These are phyloP conservation scores for Ferrisia virgata DNA, from an alignment of 2,888 invertebrate species.

Conservation along the genomic window DNA sequence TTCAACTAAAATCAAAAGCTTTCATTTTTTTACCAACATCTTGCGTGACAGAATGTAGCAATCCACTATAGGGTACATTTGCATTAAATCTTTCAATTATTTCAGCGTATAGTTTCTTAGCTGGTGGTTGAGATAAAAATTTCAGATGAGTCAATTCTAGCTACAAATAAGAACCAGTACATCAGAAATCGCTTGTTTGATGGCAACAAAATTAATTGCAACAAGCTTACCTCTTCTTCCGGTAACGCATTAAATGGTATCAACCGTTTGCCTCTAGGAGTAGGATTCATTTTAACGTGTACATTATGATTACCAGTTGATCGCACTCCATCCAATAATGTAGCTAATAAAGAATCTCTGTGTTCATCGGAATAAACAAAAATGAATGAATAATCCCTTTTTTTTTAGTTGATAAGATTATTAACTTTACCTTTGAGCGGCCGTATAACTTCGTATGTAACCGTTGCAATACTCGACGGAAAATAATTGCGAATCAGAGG, in stretches of 20 bases:
- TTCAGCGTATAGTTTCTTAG: conserved; percentile 67
- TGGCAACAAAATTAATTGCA: not conserved
- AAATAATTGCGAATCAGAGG: conserved; percentile 89
- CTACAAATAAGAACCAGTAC: conserved; percentile 48
- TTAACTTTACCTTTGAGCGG: conserved; percentile 76
- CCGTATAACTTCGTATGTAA: conserved; percentile 79
- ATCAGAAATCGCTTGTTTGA: not conserved
- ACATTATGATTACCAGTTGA: conserved; percentile 96
- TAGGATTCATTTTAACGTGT: conserved; percentile 82
- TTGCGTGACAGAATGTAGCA: conserved; percentile 91
- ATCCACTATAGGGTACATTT: conserved; percentile 95
- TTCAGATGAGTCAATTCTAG: conserved; percentile 86
- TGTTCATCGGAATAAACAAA: conserved; percentile 49
- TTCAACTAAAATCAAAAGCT: not conserved
- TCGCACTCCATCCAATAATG: conserved; percentile 91
- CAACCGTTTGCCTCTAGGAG: conserved; percentile 81
- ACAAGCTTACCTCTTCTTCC: conserved; percentile 75
- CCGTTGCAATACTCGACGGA: conserved; percentile 92
- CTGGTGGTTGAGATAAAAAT: conserved; percentile 67
- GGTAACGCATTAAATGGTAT: conserved; percentile 86
- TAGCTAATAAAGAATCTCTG: conserved; percentile 91
- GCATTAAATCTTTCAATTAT: conserved; percentile 93
- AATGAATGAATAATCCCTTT: not conserved
- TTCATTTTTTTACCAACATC: conserved; percentile 67
- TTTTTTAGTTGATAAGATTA: not conserved